These are phyloP conservation scores for Stenopsyche tienmushanensis DNA, from an alignment of 1,140 invertebrate genomes.

Conservation along the genomic window DNA sequence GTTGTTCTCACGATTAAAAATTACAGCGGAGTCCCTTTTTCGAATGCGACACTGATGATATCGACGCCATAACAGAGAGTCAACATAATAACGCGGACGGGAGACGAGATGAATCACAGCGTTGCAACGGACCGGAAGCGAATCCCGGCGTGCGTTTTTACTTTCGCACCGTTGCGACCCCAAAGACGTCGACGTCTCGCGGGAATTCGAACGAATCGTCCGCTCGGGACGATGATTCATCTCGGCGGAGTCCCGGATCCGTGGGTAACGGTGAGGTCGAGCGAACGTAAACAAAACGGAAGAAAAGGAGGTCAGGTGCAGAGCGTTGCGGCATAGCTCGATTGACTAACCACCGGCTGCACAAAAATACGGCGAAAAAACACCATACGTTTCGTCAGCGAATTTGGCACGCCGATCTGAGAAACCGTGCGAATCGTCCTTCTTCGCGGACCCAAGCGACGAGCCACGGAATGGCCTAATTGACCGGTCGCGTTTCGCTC, in stretches of 20 bases:
- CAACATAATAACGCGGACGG: no score
- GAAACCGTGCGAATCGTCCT: not conserved
- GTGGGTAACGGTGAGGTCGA: constrained; percentile 32
- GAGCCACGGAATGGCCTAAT: no score
- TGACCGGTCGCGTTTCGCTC: not conserved
- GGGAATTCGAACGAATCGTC: not conserved
- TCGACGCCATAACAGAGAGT: no score
- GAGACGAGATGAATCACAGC: no score
- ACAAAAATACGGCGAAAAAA: constrained; percentile 13
- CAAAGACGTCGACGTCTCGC: not conserved
- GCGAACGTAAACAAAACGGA: constrained; percentile 35
- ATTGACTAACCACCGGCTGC: constrained; percentile 9
- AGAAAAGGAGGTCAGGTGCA: constrained; percentile 38
- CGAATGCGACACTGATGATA: no score
- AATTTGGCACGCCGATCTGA: not conserved
- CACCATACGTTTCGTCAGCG: constrained; percentile 1
- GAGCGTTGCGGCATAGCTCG: constrained; percentile 16
- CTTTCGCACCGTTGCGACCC: no score
- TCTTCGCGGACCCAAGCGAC: not conserved
- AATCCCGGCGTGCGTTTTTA: no score
- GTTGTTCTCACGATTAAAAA: no score
- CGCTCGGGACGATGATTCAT: not conserved
- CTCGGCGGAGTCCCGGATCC: not conserved
- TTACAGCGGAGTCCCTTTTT: no score
- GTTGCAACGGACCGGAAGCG: no score